Base-by-base conservation (phyloP, 2,888 invertebrate species). In the Notodonta ziczac region DNA sequence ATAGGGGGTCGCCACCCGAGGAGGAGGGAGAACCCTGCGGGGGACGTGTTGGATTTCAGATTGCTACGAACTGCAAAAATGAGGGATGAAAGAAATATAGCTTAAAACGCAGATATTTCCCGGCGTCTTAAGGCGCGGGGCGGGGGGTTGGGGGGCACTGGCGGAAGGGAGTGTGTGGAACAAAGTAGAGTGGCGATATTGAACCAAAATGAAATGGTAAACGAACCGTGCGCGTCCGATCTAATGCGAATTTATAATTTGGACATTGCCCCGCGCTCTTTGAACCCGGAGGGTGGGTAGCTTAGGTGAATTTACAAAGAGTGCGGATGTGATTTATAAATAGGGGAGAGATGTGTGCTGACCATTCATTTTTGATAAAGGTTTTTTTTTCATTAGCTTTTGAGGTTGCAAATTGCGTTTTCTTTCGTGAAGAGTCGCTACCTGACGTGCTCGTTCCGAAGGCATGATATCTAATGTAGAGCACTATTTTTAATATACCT, bases 51-150 rank as follows among this genome's bases (percentile, higher is more conserved):
- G 93, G 94, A 91, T 93, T 93, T 92, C 93, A 94, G 94, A 94
- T 94, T 94, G 94, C 94, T 94, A 93, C 94, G 93, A 93, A 94
- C 94, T 94, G 94, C 94, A 94, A 94, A 94, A 94, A 94, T 94
- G 94, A 94, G 94, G 94, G 94, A 94, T 94, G 94, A 94, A 94
- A 94, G 94, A 94, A 94, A 94, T 94, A 94, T 94, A 94, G 94
- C 94, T 94, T 94, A 94, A 94, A 94, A 94, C 94, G 94, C 93
- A 94, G 94, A 94, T 94, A 93, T 93, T 93, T 93, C 91, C 91
- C 91, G 93, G 90, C 93, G 91, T 93, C 93, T 93, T 93, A 90
- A 93, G 92, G 89, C 87, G 86, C 83, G 81, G 85, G 64, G 62
- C 56, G 64, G 62, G 60, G 83, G 80, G 24, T 1, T 1, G 24